Percentiles rank a stretch among this genome's conserved stretches.
phyloP scores from a whole-genome alignment of 2,888 invertebrate genomes.

The Caenorhabditis zanzibari region DNA sequence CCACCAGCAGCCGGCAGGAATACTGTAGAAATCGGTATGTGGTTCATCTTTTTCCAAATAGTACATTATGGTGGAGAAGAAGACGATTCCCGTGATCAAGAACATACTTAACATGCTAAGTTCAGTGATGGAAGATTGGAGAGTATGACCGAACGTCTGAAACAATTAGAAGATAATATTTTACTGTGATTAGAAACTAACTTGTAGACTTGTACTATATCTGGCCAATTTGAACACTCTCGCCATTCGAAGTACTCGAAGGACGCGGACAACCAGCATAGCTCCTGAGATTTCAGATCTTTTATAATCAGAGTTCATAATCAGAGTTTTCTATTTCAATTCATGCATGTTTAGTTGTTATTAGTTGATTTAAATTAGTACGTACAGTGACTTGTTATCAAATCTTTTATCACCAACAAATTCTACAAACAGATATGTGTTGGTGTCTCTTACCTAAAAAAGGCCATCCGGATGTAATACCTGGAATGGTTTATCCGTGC shows the following conservation, averaged over 20 bases:
- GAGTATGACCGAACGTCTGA: constrained; percentile 82
- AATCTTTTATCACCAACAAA: constrained; percentile 22
- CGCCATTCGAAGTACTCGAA: constrained; percentile 82
- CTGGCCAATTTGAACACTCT: constrained; percentile 83
- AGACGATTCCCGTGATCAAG: constrained; percentile 82
- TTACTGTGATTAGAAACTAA: constrained; percentile 11
- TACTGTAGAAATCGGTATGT: constrained; percentile 80
- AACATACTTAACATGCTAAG: constrained; percentile 82
- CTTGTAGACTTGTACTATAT: constrained; percentile 81
- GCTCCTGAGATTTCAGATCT: constrained; percentile 75
- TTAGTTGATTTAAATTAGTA: constrained; percentile 45
- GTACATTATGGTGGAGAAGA: constrained; percentile 83
- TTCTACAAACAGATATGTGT: background rate
- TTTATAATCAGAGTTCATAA: background rate
- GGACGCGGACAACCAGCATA: constrained; percentile 82
- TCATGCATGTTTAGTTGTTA: constrained; percentile 41
- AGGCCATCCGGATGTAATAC: constrained; percentile 51
- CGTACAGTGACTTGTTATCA: constrained; percentile 28
- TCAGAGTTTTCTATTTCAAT: background rate
- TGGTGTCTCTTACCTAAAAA: constrained; percentile 53
- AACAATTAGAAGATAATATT: constrained; percentile 13
- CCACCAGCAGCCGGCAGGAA: constrained; percentile 83
- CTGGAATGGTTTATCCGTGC: constrained; percentile 53
- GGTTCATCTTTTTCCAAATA: constrained; percentile 82
- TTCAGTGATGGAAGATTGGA: constrained; percentile 79